Evolutionary conservation across 2,888 invertebrate genomes (phyloP).

Genomic region (Alitta virens): DNA sequence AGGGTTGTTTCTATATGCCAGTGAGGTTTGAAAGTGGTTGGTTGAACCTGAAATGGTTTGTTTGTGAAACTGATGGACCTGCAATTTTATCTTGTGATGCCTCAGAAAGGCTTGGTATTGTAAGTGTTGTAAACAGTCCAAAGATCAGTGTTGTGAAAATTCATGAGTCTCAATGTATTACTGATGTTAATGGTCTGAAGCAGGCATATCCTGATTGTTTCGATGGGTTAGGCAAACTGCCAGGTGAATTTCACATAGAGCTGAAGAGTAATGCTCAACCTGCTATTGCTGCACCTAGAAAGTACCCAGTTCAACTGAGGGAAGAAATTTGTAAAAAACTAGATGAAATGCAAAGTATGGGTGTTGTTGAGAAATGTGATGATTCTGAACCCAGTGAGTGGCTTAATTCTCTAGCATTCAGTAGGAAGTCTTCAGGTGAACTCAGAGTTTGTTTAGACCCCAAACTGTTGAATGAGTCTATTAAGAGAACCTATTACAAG

Average conservation of each 20-base stretch:
- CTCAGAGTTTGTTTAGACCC: too few species aligned
- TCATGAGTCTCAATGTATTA: neutral
- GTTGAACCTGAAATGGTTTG: neutral
- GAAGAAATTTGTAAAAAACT: conserved; percentile 13
- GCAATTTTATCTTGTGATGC: neutral
- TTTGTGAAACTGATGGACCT: neutral
- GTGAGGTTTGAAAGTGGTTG: neutral
- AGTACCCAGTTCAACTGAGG: conserved; percentile 14
- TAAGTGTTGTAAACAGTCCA: neutral
- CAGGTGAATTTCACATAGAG: conserved; percentile 15
- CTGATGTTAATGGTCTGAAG: neutral
- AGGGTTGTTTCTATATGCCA: neutral
- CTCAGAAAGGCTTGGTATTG: neutral
- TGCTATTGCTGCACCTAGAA: conserved; percentile 16
- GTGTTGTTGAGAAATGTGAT: too few species aligned
- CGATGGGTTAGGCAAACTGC: conserved; percentile 1
- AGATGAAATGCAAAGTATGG: conserved; percentile 18
- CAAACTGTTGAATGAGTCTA: too few species aligned
- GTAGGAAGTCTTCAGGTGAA: too few species aligned
- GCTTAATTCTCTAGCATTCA: too few species aligned
- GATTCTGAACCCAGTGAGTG: too few species aligned
- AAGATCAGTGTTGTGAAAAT: neutral
- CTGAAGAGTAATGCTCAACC: conserved; percentile 12
- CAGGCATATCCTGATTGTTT: neutral
- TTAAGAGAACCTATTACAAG: too few species aligned